Evolutionary conservation across 2,888 invertebrate species (phyloP), one percentile per base, ranked within the genome.

Genomic region (Calliscelio sp.): DNA sequence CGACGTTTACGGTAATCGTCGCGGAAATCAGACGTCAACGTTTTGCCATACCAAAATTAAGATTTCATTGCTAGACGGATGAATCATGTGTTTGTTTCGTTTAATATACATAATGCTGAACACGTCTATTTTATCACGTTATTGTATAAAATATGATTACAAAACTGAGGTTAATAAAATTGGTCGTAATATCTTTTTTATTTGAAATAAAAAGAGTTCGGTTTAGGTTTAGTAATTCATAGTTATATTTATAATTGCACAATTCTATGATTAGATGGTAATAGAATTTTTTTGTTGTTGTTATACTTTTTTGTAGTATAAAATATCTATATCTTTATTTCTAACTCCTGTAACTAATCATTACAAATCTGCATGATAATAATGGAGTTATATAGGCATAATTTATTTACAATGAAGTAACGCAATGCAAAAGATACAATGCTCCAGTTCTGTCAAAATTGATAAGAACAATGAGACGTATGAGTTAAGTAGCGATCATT

Each of bases 1-100:
- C 46, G 61, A 49, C 75, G 80, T 83, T 83, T 77, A 70, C 41
- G 68, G 63, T 81, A 81, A 84, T 80, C 55, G 79, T 65, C 65
- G 49, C 41, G 74, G 74, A 80, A 82, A 82, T 77, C 55, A 70
- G 81, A 70, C 61, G 41, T 65, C 46, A 46, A 32, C 32, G 46
- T 65, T 28, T 6, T 49, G 20, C n/a, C n/a, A 11, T 10, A 32
- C 46, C 32, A 32, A 32, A 32, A 65, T 46, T 65, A 49, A 55
- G 57, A 28, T 28, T 55, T 20, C 51, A 57, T 70, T 70, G 44
- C 44, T 44, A 20, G n/a, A 57, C 6, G 1, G 32, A 57, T 46
- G 53, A 57, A 20, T 44, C 57, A 28, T 18, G 5, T 25, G 14
- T 35, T 55, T 63, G 24, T 63, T 46, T 28, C 14, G 32, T 4